A percentile compares a stretch with the other conserved stretches of the same genome.
These are phyloP conservation scores for Ictalurus furcatus DNA, from an alignment of 2,113 vertebrate species.

Conservation along the genomic window DNA sequence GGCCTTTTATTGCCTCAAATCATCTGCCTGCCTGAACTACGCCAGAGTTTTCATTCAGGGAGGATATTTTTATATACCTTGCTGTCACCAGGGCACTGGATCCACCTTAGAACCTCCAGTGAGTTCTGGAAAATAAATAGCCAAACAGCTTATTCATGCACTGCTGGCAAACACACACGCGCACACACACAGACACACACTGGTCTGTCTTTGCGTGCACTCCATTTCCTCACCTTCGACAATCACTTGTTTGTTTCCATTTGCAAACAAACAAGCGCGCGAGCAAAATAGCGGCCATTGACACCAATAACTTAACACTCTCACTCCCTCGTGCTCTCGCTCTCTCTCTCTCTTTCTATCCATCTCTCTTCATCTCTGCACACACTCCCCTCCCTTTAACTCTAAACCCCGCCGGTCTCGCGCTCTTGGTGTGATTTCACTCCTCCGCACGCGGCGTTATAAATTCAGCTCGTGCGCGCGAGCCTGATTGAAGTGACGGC, in stretches of 20 bases:
- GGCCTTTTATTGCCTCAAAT: not conserved
- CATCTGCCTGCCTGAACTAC: not conserved
- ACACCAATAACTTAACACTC: conserved; percentile 55
- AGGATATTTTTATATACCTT: not conserved
- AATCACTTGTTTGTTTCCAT: conserved; percentile 74
- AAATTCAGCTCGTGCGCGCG: conserved; percentile 66
- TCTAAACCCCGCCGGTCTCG: conserved; percentile 21
- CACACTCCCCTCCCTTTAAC: conserved; percentile 9
- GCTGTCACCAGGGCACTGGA: not conserved
- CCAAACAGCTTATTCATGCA: conserved; percentile 18
- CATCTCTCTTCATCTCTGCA: conserved; percentile 14
- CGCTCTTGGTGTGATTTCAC: conserved; percentile 62
- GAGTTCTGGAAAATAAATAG: conserved; percentile 15
- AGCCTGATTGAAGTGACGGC: conserved; percentile 79
- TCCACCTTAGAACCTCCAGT: not conserved
- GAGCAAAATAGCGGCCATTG: conserved; percentile 63
- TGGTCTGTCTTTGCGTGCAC: conserved; percentile 55
- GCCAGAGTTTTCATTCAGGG: not conserved
- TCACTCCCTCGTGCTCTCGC: not conserved
- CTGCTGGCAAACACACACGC: conserved; percentile 17
- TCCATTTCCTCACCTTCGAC: conserved; percentile 68
- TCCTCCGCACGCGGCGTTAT: conserved; percentile 66
- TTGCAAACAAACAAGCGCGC: conserved; percentile 68
- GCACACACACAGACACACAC: conserved; percentile 28
- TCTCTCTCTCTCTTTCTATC: conserved; percentile 36